phyloP scores from a whole-genome alignment of 2,113 vertebrate genomes.

The Kobus ellipsiprymnus region DNA sequence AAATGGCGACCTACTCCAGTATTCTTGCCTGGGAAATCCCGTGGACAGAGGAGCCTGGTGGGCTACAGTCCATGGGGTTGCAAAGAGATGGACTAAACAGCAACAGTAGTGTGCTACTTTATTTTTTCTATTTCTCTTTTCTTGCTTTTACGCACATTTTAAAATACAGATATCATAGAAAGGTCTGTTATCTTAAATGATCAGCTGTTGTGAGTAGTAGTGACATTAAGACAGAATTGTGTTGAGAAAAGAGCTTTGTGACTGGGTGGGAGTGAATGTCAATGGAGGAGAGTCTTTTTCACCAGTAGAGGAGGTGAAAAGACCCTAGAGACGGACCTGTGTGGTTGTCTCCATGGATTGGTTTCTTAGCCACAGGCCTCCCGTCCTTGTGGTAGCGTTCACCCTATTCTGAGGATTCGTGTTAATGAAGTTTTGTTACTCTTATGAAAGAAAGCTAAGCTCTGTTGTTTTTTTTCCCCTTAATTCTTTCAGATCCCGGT shows the following conservation, averaged over 20 bases:
- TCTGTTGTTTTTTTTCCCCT: neutral
- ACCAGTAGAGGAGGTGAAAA: neutral
- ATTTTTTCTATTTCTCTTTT: neutral
- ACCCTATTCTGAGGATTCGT: neutral
- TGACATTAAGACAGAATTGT: neutral
- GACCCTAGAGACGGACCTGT: neutral
- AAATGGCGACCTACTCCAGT: neutral
- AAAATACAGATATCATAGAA: neutral
- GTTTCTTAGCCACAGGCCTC: neutral
- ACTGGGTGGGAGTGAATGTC: neutral
- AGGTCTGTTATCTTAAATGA: neutral
- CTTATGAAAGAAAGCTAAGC: conserved; percentile 27
- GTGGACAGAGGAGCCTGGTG: neutral
- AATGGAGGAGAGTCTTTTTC: neutral
- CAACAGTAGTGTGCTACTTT: neutral
- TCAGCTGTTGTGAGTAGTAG: neutral
- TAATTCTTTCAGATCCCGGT: conserved; percentile 88
- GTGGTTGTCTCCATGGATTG: neutral
- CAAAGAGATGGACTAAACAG: neutral
- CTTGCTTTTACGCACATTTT: neutral
- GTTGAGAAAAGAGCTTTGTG: neutral
- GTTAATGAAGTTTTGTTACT: neutral
- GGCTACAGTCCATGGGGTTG: neutral
- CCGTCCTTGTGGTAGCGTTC: neutral
- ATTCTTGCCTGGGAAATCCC: neutral